Conservation (phyloP, 2,797 vertebrate genomes). For the Oreonectes daqikongensis region DNA sequence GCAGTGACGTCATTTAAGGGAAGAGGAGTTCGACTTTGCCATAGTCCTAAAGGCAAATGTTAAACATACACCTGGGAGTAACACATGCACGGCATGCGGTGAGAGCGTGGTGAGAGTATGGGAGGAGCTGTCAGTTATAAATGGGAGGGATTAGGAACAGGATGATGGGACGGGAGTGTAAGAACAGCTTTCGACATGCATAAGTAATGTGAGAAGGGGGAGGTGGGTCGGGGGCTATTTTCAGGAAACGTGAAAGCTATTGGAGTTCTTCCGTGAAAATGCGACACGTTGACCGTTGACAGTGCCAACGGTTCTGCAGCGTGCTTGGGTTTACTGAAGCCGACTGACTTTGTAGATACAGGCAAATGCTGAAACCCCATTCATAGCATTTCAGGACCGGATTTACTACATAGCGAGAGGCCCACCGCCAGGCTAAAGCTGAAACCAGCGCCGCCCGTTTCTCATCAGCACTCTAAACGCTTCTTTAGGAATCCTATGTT, state of each 20-base stretch:
- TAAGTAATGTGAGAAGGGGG: conserved; percentile 27
- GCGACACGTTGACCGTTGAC: conserved; percentile 40
- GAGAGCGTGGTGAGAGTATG: conserved; percentile 39
- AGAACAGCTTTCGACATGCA: conserved; percentile 41
- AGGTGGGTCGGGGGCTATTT: conserved; percentile 28
- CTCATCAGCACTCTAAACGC: conserved; percentile 18
- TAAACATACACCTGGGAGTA: conserved; percentile 41
- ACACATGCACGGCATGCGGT: conserved; percentile 29
- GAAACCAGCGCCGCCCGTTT: conserved; percentile 9
- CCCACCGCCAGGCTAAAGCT: conserved; percentile 12
- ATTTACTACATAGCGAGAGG: conserved; percentile 37
- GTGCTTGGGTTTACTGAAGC: conserved; percentile 28
- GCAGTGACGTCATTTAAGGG: conserved; percentile 1
- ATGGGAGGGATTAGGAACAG: conserved; percentile 11
- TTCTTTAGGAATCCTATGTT: conserved; percentile 1
- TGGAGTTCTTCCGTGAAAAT: conserved; percentile 42
- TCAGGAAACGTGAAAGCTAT: conserved; percentile 34
- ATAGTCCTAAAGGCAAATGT: conserved; percentile 9
- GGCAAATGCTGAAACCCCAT: conserved; percentile 24
- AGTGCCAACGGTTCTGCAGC: conserved; percentile 11
- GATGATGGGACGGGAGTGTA: conserved; percentile 5
- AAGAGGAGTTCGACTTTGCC: conserved; percentile 15
- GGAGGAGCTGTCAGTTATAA: conserved; percentile 32
- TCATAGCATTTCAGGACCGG: conserved; percentile 1
- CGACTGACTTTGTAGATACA: conserved; percentile 16